These are phyloP conservation scores for Amblyjoppa proteus DNA, from an alignment of 2,888 invertebrate genomes.

Conservation along the genomic window DNA sequence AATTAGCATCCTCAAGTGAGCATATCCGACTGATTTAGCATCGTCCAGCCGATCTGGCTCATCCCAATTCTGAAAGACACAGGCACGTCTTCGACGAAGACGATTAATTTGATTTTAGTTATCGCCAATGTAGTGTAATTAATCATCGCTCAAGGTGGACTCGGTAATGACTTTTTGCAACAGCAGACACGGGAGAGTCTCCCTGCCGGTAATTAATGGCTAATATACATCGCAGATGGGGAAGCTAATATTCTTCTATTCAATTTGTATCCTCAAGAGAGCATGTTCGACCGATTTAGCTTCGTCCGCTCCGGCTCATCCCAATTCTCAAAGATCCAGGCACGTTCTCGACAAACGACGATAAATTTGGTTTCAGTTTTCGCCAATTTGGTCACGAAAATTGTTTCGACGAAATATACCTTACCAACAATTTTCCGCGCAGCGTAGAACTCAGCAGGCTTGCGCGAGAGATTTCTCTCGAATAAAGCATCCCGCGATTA, in stretches of 20 bases:
- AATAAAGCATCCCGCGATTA: conserved; percentile 1
- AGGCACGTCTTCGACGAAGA: neutral
- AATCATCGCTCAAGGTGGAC: neutral
- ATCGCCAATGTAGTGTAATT: neutral
- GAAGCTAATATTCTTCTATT: conserved; percentile 17
- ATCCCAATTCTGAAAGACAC: neutral
- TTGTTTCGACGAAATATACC: neutral
- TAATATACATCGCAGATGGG: neutral
- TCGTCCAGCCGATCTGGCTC: neutral
- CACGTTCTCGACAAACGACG: neutral
- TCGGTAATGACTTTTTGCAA: neutral
- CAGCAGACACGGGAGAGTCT: too few species aligned
- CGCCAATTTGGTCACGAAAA: neutral
- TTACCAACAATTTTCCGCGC: neutral
- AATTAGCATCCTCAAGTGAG: neutral
- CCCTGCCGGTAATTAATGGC: neutral
- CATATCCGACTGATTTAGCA: neutral
- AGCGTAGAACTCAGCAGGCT: neutral
- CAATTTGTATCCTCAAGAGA: too few species aligned
- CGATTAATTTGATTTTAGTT: neutral
- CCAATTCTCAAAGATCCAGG: too few species aligned
- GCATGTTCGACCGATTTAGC: too few species aligned
- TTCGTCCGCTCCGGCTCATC: too few species aligned
- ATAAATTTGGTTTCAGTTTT: too few species aligned
- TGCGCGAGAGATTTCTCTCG: conserved; percentile 13